These are phyloP conservation scores for Ditylenchus dipsaci DNA, from an alignment of 1,140 invertebrate genomes.

Conservation along the genomic window DNA sequence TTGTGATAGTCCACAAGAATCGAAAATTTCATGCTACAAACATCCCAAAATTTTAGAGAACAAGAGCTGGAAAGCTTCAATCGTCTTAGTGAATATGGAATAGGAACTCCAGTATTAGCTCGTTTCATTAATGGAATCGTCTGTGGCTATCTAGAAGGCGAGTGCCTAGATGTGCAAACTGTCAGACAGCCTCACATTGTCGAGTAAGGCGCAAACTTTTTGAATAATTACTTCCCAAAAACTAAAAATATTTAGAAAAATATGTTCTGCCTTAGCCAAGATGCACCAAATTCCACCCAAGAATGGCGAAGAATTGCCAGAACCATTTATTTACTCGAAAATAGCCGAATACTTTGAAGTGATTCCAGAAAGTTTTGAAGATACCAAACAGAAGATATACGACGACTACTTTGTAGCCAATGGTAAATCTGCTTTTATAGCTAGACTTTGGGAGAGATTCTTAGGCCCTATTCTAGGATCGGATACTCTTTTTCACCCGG, in stretches of 20 bases:
- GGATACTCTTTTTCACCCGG: too few relatives aligned
- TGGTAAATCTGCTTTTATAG: neutral
- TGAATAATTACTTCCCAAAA: neutral
- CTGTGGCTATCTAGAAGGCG: slow-evolving; percentile 83
- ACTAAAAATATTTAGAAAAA: slow-evolving; percentile 59
- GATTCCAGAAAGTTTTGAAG: slow-evolving; percentile 32
- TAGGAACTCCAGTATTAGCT: slow-evolving; percentile 79
- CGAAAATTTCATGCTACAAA: neutral
- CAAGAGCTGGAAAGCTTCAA: slow-evolving; percentile 59
- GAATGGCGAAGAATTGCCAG: slow-evolving; percentile 49
- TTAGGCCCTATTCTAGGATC: too few relatives aligned
- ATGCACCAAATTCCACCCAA: slow-evolving; percentile 64
- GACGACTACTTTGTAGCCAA: slow-evolving; percentile 35
- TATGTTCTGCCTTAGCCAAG: slow-evolving; percentile 74
- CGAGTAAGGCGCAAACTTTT: slow-evolving; percentile 34
- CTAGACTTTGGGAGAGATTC: too few relatives aligned
- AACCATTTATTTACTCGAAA: slow-evolving; percentile 71
- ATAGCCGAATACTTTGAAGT: slow-evolving; percentile 71
- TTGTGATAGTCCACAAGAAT: neutral
- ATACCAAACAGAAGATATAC: slow-evolving; percentile 37
- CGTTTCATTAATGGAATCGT: slow-evolving; percentile 87
- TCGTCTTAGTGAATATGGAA: slow-evolving; percentile 71
- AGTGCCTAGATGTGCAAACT: slow-evolving; percentile 69
- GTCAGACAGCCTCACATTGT: slow-evolving; percentile 68
- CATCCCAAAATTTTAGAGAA: slow-evolving; percentile 31